These are phyloP conservation scores for Tympanuchus pallidicinctus DNA, from an alignment of 2,113 vertebrate species.

Conservation along the genomic window DNA sequence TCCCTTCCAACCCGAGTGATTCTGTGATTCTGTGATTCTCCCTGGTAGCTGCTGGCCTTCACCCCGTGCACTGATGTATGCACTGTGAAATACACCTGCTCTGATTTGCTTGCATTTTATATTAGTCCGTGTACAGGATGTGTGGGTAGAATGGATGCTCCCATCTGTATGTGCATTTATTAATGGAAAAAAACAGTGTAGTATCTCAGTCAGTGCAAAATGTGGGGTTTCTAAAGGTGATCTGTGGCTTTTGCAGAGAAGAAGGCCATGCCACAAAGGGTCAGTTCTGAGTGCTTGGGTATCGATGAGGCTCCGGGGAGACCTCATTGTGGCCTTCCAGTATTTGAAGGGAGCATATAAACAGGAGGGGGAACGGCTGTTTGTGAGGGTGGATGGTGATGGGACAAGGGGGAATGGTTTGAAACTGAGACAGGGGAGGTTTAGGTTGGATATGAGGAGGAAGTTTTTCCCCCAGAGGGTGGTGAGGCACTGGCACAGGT, in stretches of 20 bases:
- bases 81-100: neutral
- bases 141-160: neutral
- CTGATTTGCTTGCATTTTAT: neutral
- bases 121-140: neutral
- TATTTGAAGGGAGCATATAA: too few species aligned
- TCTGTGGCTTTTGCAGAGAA: neutral
- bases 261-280: neutral
- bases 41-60: constrained; percentile 6
- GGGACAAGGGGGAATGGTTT: too few species aligned
- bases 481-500: too few species aligned
- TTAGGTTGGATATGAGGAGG: too few species aligned
- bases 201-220: neutral
- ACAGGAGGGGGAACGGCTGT: too few species aligned
- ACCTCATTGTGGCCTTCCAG: too few species aligned
- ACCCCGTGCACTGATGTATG: neutral
- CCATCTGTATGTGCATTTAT: accelerated
- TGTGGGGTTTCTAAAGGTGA: neutral
- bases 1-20: too few species aligned
- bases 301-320: too few species aligned
- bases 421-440: too few species aligned
- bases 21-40: neutral
- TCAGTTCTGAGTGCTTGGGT: neutral
- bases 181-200: neutral
- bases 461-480: too few species aligned
- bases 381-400: too few species aligned